These are phyloP conservation scores for Diploptera punctata DNA, from an alignment of 2,888 invertebrate species.

Conservation along the genomic window DNA sequence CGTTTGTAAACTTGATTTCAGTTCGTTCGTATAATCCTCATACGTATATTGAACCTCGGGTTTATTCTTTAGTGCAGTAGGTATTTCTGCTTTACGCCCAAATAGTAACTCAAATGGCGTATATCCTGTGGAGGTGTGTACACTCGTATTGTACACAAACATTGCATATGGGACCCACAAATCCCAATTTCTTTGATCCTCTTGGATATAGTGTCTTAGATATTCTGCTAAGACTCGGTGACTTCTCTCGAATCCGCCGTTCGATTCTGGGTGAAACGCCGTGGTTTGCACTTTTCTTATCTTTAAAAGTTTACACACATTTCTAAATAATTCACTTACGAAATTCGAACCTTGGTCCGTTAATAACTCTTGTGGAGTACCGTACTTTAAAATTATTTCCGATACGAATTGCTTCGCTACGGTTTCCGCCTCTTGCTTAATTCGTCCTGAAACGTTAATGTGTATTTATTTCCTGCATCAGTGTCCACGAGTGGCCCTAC, in stretches of 20 bases:
- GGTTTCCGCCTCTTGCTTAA: constrained; percentile 45
- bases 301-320: constrained; percentile 34
- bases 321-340: constrained; percentile 46
- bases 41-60: not conserved
- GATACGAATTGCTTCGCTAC: constrained; percentile 46
- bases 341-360: constrained; percentile 49
- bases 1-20: not conserved
- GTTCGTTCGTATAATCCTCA: not conserved
- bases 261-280: not conserved
- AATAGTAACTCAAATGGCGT: constrained; percentile 12
- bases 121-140: not conserved
- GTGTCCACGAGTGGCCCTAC: not conserved
- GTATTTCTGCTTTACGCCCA: not conserved
- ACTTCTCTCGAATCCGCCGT: constrained; percentile 9
- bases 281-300: constrained; percentile 11
- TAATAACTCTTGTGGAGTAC: constrained; percentile 43
- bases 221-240: constrained; percentile 15
- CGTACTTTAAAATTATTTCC: constrained; percentile 43
- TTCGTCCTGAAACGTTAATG: constrained; percentile 8
- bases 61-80: not conserved
- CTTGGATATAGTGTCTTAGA: constrained; percentile 8
- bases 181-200: constrained; percentile 16
- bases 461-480: not conserved
- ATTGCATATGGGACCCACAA: not conserved
- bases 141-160: not conserved